Conservation (phyloP, 2,113 vertebrate species). For the Onychostoma macrolepis region DNA sequence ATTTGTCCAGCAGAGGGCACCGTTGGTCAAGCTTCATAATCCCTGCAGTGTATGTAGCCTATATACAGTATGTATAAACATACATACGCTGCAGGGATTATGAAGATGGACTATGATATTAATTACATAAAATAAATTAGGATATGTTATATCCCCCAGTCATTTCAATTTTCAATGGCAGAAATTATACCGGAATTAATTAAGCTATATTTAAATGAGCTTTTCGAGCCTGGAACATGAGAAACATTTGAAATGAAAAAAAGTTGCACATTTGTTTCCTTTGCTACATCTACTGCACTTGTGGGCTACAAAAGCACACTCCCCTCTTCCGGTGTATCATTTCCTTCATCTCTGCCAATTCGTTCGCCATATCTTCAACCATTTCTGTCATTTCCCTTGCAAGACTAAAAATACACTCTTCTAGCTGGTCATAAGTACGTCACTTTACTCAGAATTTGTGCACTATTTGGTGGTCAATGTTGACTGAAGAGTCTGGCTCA, state of each 20-base stretch:
- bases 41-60: not conserved
- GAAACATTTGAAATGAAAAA: not conserved
- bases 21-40: not conserved
- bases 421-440: not conserved
- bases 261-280: not conserved
- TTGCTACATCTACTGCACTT: constrained; percentile 33
- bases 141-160: not conserved
- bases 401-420: not conserved
- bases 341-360: not conserved
- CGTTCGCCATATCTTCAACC: not conserved
- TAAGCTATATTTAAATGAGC: not conserved
- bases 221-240: not conserved
- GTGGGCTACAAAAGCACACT: constrained; percentile 38
- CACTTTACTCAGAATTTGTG: not conserved
- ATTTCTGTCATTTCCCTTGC: not conserved
- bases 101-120: not conserved
- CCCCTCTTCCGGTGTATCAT: constrained; percentile 37
- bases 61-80: not conserved
- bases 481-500: not conserved
- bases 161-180: not conserved
- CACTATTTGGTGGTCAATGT: not conserved
- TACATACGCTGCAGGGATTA: not conserved
- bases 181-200: not conserved
- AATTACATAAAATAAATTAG: not conserved
- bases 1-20: constrained; percentile 35